Evolutionary conservation across 2,888 invertebrate species (phyloP), one percentile per base, ranked within the genome.

Genomic region (Watsonalla binaria): DNA sequence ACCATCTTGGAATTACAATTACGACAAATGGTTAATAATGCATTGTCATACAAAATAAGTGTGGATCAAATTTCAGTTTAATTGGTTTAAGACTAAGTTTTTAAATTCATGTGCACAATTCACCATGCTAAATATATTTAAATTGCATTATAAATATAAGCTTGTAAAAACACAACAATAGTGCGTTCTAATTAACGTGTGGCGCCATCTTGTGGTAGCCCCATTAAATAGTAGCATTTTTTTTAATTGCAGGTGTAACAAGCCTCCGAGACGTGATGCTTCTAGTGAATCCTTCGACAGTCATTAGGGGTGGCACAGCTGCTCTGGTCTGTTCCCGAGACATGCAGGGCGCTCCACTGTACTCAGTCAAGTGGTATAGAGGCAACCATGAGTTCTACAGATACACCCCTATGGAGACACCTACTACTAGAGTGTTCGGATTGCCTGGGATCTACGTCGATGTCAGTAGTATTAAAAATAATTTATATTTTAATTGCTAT

Each of bases 361-460:
- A 97, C 86, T 93, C 96, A 5, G 95, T 97, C 59, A 96, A 97
- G 90, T 97, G 96, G 95, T 97, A 96, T 86, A 92, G 96, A 54
- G 97, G 96, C 6, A 93, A 90, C 73, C 92, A 94, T 72, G 97
- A 97, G 90, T 96, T 97, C 88, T 97, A 96, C 87, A 92, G 97
- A 63, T 96, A 93, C 76, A 94, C 95, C 9, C 96, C 96, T 0
- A 92, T 92, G 68, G 96, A 96, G 68, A 83, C 83, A n/a, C 95
- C 95, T 6, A 91, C 92, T 48, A 94, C 93, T 6, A 95, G 95
- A 82, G 93, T 94, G 55, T 97, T 97, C 82, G 92, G 93, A 51
- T 90, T 94, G 62, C 92, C 93, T 11, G 96, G 96, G 60, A 94
- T 97, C 61, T 92, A 93, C 68, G 95, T 97, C 52, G 96, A 96